phyloP scores from a whole-genome alignment of 2,113 vertebrate genomes.

The Lophius piscatorius region DNA sequence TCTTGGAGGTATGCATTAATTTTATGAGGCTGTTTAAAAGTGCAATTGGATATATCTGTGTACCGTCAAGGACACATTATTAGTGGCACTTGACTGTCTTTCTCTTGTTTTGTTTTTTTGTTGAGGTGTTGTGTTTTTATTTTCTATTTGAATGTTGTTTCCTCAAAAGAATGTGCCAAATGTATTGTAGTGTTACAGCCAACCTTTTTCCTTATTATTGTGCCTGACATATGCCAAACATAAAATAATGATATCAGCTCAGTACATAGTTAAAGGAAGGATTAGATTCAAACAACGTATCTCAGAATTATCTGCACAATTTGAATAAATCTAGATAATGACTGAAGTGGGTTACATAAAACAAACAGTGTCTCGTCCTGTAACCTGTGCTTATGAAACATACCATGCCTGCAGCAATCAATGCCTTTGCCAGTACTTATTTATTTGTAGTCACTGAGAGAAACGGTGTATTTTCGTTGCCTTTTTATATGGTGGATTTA shows the following conservation, averaged over 20 bases:
- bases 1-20: conserved; percentile 75
- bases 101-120: conserved; percentile 50
- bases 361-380: conserved; percentile 55
- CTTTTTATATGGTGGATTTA: conserved; percentile 53
- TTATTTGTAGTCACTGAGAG: conserved; percentile 67
- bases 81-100: conserved; percentile 78
- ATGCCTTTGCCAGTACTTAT: conserved; percentile 69
- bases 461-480: conserved; percentile 57
- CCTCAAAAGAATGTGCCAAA: conserved; percentile 81
- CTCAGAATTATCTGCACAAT: conserved; percentile 45
- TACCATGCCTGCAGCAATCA: conserved; percentile 63
- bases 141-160: conserved; percentile 76
- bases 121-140: conserved; percentile 70
- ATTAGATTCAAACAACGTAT: conserved; percentile 44
- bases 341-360: conserved; percentile 55
- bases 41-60: conserved; percentile 81
- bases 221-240: conserved; percentile 76
- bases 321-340: conserved; percentile 34
- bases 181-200: conserved; percentile 74
- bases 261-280: conserved; percentile 51
- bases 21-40: conserved; percentile 78
- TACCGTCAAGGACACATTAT: conserved; percentile 74
- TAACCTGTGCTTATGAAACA: conserved; percentile 50
- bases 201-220: conserved; percentile 71
- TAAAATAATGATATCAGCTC: conserved; percentile 61